These are phyloP conservation scores for Odocoileus hemionus DNA, from an alignment of 2,113 vertebrate species.

Conservation along the genomic window DNA sequence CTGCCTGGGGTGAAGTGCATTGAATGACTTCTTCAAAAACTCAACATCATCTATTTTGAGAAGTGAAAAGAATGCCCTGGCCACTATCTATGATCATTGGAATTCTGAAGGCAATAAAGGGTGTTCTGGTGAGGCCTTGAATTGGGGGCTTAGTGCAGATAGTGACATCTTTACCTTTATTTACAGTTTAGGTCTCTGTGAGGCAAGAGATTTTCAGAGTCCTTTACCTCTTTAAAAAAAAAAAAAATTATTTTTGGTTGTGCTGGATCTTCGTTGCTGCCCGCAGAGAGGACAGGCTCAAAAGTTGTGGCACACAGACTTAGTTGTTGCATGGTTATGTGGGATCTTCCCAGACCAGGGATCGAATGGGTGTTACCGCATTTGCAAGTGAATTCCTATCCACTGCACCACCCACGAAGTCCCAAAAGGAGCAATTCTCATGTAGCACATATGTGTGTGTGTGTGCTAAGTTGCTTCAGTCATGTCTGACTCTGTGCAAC, in stretches of 20 bases:
- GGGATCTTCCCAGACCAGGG: not conserved
- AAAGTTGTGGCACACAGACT: not conserved
- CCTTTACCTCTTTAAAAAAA: not conserved
- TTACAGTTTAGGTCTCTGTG: not conserved
- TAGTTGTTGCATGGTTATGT: not conserved
- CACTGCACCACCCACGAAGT: not conserved
- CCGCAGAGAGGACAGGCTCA: rapidly evolving
- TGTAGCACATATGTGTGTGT: not conserved
- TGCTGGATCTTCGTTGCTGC: not conserved
- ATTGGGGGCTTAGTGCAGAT: not conserved
- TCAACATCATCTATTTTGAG: not conserved
- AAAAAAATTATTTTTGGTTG: not conserved
- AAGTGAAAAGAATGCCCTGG: not conserved
- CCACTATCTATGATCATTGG: not conserved
- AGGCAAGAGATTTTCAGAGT: not conserved
- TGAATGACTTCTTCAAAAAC: not conserved
- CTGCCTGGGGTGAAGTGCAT: too few species aligned
- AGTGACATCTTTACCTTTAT: not conserved
- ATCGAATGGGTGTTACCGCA: rapidly evolving
- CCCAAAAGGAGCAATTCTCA: not conserved
- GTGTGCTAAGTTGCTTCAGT: not conserved
- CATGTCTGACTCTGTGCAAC: not conserved
- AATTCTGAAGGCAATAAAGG: not conserved
- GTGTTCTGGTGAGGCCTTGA: not conserved
- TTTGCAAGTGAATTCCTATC: not conserved